Conservation (phyloP, 2,113 vertebrate species). For the Macaca fascicularis region T2T-MFA8v1.1 NC_088389.1:108331501-108332000, state of each 20-base stretch:
- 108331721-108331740: not conserved
- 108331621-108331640: not conserved
- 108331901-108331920: not conserved
- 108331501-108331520: not conserved
- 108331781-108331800: not conserved
- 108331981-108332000: not conserved
- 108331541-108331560: not conserved
- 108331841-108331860: not conserved
- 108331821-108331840: not conserved
- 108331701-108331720: not conserved
- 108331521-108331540: not conserved
- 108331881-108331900: not conserved
- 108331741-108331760: not conserved
- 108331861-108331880: not conserved
- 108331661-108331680: not conserved
- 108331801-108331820: not conserved
- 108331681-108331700: not conserved
- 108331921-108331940: not conserved
- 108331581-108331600: not conserved
- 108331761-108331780: not conserved
- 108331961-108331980: not conserved
- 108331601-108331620: not conserved
- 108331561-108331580: not conserved
- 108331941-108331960: not conserved
- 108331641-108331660: too few relatives aligned